Base-by-base conservation (phyloP, 1,140 invertebrate genomes). In the Diorhabda carinulata region DNA sequence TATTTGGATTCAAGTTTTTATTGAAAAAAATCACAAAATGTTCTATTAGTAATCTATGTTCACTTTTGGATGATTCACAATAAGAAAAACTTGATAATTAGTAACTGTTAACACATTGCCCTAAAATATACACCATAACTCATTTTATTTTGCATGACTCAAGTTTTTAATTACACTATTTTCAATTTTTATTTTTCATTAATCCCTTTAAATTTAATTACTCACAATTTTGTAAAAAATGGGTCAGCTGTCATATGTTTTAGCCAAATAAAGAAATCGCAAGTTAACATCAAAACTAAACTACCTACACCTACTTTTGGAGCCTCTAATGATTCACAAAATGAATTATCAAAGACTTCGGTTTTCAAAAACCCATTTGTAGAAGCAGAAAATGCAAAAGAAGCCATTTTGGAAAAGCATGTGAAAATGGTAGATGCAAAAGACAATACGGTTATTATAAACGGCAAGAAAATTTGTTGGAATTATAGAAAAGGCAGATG, bases 391-490 rank as follows among this genome's bases (percentile, higher is more conserved):
- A 87, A 90, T 76, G 91, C 91, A 4, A 93, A 96, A 79, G 89
- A 90, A 67, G 92, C 92, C 3, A 90, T 95, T 63, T 82, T 97
- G 7, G 93, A 97, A 78, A 95, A 95, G 76, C 95, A 97, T 81
- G 95, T 97, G 0, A 96, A 96, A 86, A 95, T 97, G 92, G 91
- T 89, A 71, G 83, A 90, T 85, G 81, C 88, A 82, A 83, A 89
- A 83, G 86, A 90, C 64, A 87, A 90, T 77, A 86, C 87, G 2
- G 87, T 89, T 76, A 87, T 89, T 80, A 93, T 94, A 64, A 92
- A 95, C 81, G 93, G 93, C 0, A 91, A 90, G 75, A 94, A 94
- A 81, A 91, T 97, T 52, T 98, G 96, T 79, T 97, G 92, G 91
- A 97, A 96, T 83, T 95, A 95, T 80, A 86, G 92, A 41, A 96